Conservation (phyloP, 1,140 invertebrate genomes). For the Adelges cooleyi region DNA sequence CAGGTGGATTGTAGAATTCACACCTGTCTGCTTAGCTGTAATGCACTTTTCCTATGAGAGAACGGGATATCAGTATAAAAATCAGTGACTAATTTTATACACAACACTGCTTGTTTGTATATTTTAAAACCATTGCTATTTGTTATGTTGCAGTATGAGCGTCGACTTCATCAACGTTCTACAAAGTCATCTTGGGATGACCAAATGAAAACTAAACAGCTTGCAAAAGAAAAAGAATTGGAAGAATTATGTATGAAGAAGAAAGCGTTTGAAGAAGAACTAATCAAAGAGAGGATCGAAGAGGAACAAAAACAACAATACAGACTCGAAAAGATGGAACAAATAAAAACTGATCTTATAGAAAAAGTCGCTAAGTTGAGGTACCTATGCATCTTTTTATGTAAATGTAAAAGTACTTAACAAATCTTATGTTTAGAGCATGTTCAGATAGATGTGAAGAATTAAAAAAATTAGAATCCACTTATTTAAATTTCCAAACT, state of each 20-base stretch:
- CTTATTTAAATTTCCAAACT: background rate
- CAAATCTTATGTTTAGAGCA: too few relatives aligned
- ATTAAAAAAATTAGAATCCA: background rate
- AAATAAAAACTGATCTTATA: background rate
- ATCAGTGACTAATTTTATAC: too few relatives aligned
- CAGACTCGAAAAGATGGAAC: background rate
- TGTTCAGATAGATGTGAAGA: slow-evolving; percentile 1
- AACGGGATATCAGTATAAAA: too few relatives aligned
- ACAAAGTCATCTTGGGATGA: slow-evolving; percentile 17
- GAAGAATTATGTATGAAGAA: background rate
- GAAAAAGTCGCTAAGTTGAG: background rate
- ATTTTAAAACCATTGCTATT: too few relatives aligned
- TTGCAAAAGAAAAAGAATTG: background rate
- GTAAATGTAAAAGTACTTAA: too few relatives aligned
- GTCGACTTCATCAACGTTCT: background rate
- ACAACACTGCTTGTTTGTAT: too few relatives aligned
- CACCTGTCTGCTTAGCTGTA: too few relatives aligned
- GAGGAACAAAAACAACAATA: background rate
- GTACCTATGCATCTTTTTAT: too few relatives aligned
- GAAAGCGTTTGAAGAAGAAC: background rate
- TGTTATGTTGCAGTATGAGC: background rate
- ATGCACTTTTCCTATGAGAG: too few relatives aligned
- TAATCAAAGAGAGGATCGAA: background rate
- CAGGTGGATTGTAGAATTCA: too few relatives aligned
- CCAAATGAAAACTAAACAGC: background rate